Base-by-base conservation (phyloP, 2,888 invertebrate species). In the Lumbricus terrestris region DNA sequence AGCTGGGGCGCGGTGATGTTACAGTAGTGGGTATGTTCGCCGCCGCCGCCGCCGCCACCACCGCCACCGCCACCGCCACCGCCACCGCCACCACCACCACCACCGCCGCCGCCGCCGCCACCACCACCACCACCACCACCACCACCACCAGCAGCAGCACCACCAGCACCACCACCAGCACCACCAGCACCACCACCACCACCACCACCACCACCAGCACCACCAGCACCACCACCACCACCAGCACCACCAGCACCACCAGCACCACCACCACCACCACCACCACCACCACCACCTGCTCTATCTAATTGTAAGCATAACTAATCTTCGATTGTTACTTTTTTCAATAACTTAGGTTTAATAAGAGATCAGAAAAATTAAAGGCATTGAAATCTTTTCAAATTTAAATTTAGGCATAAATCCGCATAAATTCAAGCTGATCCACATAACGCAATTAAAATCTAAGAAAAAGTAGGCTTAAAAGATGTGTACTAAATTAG, bases 71-170 rank as follows among this genome's bases (percentile, higher is more conserved):
- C 35, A 38, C 35, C 35, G 35, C 16, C 15, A 37, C 40, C 88
- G n/a, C n/a, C 40, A n/a, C 40, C 88, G 40, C 40, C 88, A 88
- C 40, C 88, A 88, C 40, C 88, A 88, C 18, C 40, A 88, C 40
- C 88, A 88, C 40, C 88, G 40, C 40, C 88, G 40, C 40, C 88
- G 35, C 40, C 88, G 18, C 40, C 88, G 82, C 23, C 82, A 82
- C 82, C 82, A 82, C 82, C 82, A 82, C 29, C 82, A 82, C 23
- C 23, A 88, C 34, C 88, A 88, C 34, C 88, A 88, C 34, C 88
- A 18, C 33, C 88, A 33, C 34, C 88, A 88, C 34, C 88, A 88
- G 23, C 88, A 89, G 47, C 34, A 37, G 16, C 88, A 38, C n/a
- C n/a, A 34, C 5, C 34, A 35, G n/a, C 38, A 88, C n/a, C 29